phyloP scores from a whole-genome alignment of 2,113 vertebrate genomes.

The Campylomormyrus numenius region DNA sequence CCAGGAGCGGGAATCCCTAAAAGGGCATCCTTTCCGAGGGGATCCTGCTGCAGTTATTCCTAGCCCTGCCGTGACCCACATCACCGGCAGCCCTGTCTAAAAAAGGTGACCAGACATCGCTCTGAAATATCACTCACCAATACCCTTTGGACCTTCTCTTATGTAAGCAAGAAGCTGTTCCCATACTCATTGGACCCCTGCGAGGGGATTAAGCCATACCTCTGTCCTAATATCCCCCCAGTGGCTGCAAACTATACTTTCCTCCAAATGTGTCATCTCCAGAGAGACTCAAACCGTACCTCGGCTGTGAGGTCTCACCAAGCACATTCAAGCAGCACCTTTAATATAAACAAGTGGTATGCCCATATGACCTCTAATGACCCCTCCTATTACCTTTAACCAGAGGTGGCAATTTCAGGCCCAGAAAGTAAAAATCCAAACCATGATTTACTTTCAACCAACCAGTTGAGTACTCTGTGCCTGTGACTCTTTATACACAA shows the following conservation, averaged over 20 bases:
- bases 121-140: conserved; percentile 38
- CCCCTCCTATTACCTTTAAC: not conserved
- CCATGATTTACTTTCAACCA: no score
- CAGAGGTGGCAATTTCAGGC: not conserved
- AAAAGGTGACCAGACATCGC: conserved; percentile 40
- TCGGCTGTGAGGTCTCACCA: not conserved
- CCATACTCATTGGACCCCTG: not conserved
- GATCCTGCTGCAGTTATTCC: conserved; percentile 62
- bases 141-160: not conserved
- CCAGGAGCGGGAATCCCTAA: conserved; percentile 58
- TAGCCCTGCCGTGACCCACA: conserved; percentile 53
- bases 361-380: not conserved
- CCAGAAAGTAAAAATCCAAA: no score
- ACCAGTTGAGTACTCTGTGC: no score
- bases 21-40: conserved; percentile 65
- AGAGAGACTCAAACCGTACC: not conserved
- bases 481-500: no score
- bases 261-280: not conserved
- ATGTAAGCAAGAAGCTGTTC: not conserved
- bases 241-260: not conserved
- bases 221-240: not conserved
- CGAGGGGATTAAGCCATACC: not conserved
- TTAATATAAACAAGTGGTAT: not conserved
- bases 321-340: not conserved
- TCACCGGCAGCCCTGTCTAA: conserved; percentile 39